Percentiles rank a stretch among this genome's conserved stretches.
These are phyloP conservation scores for Chironomus tentans DNA, from an alignment of 2,888 invertebrate genomes.

Conservation along the genomic window DNA sequence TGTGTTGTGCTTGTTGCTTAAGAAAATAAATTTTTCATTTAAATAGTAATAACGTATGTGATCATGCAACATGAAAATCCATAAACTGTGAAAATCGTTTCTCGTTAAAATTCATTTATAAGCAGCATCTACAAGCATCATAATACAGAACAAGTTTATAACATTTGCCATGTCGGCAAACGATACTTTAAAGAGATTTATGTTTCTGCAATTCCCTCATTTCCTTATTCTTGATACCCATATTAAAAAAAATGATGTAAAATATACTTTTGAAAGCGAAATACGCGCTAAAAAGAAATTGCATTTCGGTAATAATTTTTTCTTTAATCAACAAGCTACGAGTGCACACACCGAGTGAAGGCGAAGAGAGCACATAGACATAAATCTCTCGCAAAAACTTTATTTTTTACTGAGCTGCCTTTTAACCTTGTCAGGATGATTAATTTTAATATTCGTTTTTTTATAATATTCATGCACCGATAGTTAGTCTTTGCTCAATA, in stretches of 20 bases:
- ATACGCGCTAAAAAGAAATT: conserved; percentile 13
- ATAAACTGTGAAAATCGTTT: conserved; percentile 20
- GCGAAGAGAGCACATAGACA: conserved; percentile 1
- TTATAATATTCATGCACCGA: not conserved
- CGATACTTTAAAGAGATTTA: not conserved
- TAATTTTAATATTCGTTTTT: conserved; percentile 22
- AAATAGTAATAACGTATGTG: not conserved
- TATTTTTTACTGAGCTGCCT: not conserved
- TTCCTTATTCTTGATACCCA: not conserved
- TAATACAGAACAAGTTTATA: not conserved
- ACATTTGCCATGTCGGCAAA: not conserved
- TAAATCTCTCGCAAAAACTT: not conserved
- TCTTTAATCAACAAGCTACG: conserved; percentile 18
- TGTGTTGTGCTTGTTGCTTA: not conserved
- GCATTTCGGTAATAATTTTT: conserved; percentile 23
- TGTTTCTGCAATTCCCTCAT: not conserved
- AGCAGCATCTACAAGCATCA: not conserved
- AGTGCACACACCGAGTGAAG: not conserved
- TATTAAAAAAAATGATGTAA: too few species aligned
- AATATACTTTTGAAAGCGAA: not conserved
- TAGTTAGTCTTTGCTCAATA: not conserved
- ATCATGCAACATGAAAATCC: conserved; percentile 3
- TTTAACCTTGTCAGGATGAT: conserved; percentile 26
- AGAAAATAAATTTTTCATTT: not conserved
- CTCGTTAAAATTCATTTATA: conserved; percentile 19